phyloP scores from a whole-genome alignment of 2,113 vertebrate genomes.

The Pedetes capensis region DNA sequence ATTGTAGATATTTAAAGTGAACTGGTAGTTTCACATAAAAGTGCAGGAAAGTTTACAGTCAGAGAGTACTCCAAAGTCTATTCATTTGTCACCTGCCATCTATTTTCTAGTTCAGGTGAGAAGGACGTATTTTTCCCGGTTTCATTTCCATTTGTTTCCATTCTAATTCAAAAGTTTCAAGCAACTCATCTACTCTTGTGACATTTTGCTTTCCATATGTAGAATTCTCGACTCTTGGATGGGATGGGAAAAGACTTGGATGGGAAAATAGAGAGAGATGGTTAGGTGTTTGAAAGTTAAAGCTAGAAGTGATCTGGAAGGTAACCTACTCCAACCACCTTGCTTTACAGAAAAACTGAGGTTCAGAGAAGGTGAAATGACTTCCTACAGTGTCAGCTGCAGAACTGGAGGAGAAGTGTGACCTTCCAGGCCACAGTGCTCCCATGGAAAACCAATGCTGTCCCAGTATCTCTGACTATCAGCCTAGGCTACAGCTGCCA shows the following conservation, averaged over 20 bases:
- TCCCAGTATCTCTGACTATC: not conserved
- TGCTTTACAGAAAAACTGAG: not conserved
- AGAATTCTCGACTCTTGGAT: not conserved
- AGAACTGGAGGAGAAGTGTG: not conserved
- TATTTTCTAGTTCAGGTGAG: conserved; percentile 49
- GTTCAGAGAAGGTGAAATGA: conserved; percentile 18
- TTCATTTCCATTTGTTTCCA: conserved; percentile 38
- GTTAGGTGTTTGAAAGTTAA: conserved; percentile 1
- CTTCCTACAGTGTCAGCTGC: not conserved
- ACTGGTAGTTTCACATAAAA: conserved; percentile 68
- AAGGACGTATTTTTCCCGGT: conserved; percentile 2
- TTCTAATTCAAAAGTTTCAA: conserved; percentile 39
- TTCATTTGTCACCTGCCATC: conserved; percentile 51
- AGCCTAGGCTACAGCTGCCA: not conserved
- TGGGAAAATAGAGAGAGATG: not conserved
- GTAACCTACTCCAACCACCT: not conserved
- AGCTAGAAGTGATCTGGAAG: not conserved
- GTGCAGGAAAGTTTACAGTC: conserved; percentile 59
- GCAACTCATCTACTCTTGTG: not conserved
- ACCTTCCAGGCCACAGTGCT: not conserved
- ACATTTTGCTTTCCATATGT: not conserved
- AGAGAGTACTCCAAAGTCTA: conserved; percentile 56
- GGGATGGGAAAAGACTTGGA: not conserved
- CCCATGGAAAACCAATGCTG: not conserved
- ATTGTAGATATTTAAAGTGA: conserved; percentile 75